Percentiles rank a stretch among this genome's conserved stretches.
These are phyloP conservation scores for Cheilosia impressa DNA, from an alignment of 2,888 invertebrate genomes.

Conservation along the genomic window DNA sequence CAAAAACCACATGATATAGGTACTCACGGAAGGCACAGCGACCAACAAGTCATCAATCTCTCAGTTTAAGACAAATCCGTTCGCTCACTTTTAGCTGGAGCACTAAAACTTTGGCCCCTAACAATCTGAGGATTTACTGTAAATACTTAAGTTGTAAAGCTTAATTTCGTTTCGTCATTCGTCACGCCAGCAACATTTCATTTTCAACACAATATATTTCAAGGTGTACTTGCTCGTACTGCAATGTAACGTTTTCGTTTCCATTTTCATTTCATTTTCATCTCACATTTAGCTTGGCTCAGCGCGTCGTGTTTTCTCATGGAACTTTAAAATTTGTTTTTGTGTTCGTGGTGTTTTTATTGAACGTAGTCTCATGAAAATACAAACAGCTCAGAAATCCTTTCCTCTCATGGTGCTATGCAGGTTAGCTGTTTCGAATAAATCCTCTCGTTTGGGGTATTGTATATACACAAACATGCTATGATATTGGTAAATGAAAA, in stretches of 20 bases:
- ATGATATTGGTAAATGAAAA: constrained; percentile 29
- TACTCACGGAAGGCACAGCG: not conserved
- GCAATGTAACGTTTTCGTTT: constrained; percentile 53
- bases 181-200: constrained; percentile 43
- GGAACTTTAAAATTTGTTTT: constrained; percentile 10
- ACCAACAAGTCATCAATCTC: constrained; percentile 30
- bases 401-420: constrained; percentile 4
- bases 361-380: not conserved
- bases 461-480: not conserved
- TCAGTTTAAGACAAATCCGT: constrained; percentile 30
- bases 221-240: constrained; percentile 22
- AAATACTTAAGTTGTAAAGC: constrained; percentile 22
- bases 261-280: not conserved
- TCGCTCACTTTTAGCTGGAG: constrained; percentile 2
- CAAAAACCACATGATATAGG: constrained; percentile 8
- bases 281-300: not conserved
- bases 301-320: not conserved
- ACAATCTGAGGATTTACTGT: constrained; percentile 28
- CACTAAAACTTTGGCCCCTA: constrained; percentile 12
- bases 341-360: not conserved
- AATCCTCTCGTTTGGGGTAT: not conserved
- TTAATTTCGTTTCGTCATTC: constrained; percentile 49
- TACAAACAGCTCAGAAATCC: constrained; percentile 25
- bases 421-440: not conserved
- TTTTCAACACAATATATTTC: constrained; percentile 32